A percentile compares a stretch with the other conserved stretches of the same genome.
phyloP scores from a whole-genome alignment of 2,888 invertebrate genomes.

The Dendrolimus houi region DNA sequence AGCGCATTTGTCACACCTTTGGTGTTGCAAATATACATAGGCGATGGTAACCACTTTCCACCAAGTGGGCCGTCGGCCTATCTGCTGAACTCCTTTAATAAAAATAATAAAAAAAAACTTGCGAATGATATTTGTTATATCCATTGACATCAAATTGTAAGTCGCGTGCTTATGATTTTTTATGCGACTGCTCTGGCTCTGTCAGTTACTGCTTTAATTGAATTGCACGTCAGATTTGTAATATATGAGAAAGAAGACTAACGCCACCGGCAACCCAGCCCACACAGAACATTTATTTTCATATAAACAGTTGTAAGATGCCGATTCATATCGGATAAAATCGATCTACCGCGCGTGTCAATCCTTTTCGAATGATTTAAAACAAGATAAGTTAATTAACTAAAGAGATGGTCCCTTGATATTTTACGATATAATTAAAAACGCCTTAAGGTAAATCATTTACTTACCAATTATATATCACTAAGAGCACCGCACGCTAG shows the following conservation, averaged over 20 bases:
- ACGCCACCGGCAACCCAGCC: constrained; percentile 38
- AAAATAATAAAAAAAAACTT: no score
- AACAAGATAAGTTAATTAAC: constrained; percentile 40
- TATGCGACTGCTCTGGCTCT: constrained; percentile 23
- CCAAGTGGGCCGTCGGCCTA: no score
- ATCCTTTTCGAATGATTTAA: constrained; percentile 37
- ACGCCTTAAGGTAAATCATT: constrained; percentile 39
- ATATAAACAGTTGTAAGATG: constrained; percentile 55
- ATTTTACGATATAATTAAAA: constrained; percentile 15
- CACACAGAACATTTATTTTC: constrained; percentile 49
- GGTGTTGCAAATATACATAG: no score
- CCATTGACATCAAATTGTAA: no score
- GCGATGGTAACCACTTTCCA: no score
- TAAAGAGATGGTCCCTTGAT: constrained; percentile 19
- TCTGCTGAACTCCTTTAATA: no score
- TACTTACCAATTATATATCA: constrained; percentile 29
- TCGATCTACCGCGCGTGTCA: constrained; percentile 36
- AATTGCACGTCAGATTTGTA: constrained; percentile 51
- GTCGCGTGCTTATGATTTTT: constrained; percentile 15
- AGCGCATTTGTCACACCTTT: no score
- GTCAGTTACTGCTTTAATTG: constrained; percentile 58
- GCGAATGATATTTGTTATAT: no score
- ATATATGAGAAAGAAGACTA: constrained; percentile 45
- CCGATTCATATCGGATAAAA: constrained; percentile 56
- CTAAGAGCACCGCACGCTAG: constrained; percentile 8